phyloP scores from a whole-genome alignment of 2,797 vertebrate genomes.

The Gallinago stenura region DNA sequence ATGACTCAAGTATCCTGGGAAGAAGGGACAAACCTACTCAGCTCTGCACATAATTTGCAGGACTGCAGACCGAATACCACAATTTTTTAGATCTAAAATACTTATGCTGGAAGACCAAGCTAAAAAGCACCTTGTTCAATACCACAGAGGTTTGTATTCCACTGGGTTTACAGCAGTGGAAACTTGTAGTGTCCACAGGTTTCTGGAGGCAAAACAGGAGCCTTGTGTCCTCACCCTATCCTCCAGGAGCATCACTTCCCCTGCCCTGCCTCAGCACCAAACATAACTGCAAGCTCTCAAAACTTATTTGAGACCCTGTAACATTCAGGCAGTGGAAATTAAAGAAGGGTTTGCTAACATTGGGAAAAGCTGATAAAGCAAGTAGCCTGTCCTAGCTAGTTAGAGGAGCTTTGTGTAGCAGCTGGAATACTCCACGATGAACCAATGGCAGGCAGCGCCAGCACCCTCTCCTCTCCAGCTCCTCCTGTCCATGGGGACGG shows the following conservation, averaged over 20 bases:
- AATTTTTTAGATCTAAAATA: not conserved
- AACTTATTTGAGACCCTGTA: not conserved
- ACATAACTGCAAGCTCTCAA: not conserved
- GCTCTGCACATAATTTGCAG: not conserved
- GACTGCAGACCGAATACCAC: not conserved
- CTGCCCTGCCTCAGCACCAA: not conserved
- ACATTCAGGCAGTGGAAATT: not conserved
- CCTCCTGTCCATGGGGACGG: not conserved
- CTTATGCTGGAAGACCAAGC: not conserved
- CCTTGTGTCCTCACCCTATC: not conserved
- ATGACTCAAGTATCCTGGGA: not conserved
- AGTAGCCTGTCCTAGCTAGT: not conserved
- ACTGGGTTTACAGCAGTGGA: not conserved
- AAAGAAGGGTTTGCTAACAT: not conserved
- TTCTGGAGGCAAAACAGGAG: not conserved
- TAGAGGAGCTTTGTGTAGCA: not conserved
- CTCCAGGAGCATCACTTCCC: fast-evolving
- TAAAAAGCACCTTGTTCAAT: not conserved
- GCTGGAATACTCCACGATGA: not conserved
- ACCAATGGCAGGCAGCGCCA: not conserved
- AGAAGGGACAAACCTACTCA: not conserved
- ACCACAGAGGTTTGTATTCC: not conserved
- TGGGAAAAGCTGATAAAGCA: not conserved
- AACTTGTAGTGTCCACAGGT: not conserved
- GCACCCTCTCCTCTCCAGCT: not conserved